Evolutionary conservation across 2,113 vertebrate species (phyloP), one percentile per base, ranked within the genome.

Genomic region (Phaethornis superciliosus): DNA sequence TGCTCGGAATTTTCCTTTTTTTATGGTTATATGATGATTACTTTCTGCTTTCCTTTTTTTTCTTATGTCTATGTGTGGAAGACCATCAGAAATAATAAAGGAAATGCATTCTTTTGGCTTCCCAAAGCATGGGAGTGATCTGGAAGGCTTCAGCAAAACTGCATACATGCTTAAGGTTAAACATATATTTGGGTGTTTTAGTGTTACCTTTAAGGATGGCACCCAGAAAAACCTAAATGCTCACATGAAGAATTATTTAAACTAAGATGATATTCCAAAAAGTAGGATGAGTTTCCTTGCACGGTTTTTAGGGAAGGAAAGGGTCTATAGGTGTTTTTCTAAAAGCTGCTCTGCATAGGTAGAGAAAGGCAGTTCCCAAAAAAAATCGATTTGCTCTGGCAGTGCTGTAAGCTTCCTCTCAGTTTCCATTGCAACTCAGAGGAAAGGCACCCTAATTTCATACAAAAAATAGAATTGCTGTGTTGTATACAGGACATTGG

Each of bases 321-420:
- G 24, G 84, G 18, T 30, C 11, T 58, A 3, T 27, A 59, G 12
- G 1, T 12, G 11, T 71, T 16, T 30, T 81, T 84, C 37, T 58
- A 67, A 67, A 42, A 76, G 30, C 26, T 60, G 13, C 35, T 54
- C 27, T 2, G 3, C 18, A 44, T 27, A 85, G 8, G 44, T 32
- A 68, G 52, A 42, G 27, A 82, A 83, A 60, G 44, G 22, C 7
- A 52, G 30, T n/a, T 85, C 30, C 23, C 59, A 80, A 67, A 51
- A 5, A 81, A 47, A 58, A 75, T 47, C 15, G 17, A 3, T 69
- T 69, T 85, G 7, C 15, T 88, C 0, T 0, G 58, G 10, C 44
- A 64, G 68, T 72, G 28, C 32, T 1, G 0, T 60, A 81, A 80
- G 6, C 12, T 64, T 64, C 44, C 11, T 52, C 46, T 69, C 20